Percentiles rank a stretch among this genome's conserved stretches.
These are phyloP conservation scores for Erebia epiphron DNA, from an alignment of 2,888 invertebrate species.

Conservation along the genomic window DNA sequence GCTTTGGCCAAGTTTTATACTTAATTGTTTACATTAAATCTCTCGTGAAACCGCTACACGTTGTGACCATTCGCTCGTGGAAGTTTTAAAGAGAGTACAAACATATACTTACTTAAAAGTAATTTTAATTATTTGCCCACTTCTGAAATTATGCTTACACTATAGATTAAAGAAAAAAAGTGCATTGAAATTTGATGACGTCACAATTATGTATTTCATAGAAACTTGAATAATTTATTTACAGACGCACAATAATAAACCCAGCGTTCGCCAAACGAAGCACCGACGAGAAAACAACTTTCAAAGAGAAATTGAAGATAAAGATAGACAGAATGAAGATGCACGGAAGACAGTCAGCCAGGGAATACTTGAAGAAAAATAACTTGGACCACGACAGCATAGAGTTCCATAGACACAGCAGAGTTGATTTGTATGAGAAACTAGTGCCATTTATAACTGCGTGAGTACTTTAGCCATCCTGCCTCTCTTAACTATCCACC, in stretches of 20 bases:
- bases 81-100: too few relatives aligned
- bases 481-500: background rate
- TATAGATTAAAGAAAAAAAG: too few relatives aligned
- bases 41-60: too few relatives aligned
- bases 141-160: too few relatives aligned
- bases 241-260: constrained; percentile 24
- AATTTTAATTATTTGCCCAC: too few relatives aligned
- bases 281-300: constrained; percentile 50
- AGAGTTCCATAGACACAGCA: constrained; percentile 84
- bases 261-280: constrained; percentile 71
- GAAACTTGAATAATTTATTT: background rate
- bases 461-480: constrained; percentile 68
- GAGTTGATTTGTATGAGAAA: constrained; percentile 84
- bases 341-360: constrained; percentile 59
- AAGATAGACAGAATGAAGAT: constrained; percentile 65
- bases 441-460: constrained; percentile 84
- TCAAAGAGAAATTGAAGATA: constrained; percentile 65
- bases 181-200: too few relatives aligned
- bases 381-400: constrained; percentile 56
- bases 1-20: too few relatives aligned
- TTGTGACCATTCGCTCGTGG: too few relatives aligned
- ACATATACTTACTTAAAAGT: too few relatives aligned
- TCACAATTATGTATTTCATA: too few relatives aligned
- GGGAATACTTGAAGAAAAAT: constrained; percentile 58
- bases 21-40: too few relatives aligned